Conservation (phyloP, 2,113 vertebrate genomes). For the Craseonycteris thonglongyai region DNA sequence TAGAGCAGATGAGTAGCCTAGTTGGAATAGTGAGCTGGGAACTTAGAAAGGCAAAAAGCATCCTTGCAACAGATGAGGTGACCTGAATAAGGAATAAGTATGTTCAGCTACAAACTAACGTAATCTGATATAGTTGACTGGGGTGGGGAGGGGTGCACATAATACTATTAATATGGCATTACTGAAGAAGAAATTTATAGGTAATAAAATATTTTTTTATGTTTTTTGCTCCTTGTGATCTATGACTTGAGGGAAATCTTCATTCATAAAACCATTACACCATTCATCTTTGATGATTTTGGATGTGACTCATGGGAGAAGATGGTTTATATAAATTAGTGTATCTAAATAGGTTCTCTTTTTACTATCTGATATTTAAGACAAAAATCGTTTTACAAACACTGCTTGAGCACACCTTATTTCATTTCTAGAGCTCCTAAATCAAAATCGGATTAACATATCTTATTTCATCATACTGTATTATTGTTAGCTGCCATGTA, state of each 20-base stretch:
- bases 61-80: neutral
- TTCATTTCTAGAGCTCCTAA: constrained; percentile 42
- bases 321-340: constrained; percentile 24
- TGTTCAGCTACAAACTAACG: neutral
- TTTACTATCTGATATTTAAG: neutral
- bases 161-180: neutral
- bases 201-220: constrained; percentile 13
- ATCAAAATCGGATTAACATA: constrained; percentile 18
- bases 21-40: neutral
- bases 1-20: neutral
- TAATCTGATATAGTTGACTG: neutral
- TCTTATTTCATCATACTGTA: neutral
- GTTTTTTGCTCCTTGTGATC: neutral
- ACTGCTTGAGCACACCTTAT: neutral
- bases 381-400: neutral
- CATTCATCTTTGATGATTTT: neutral
- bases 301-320: neutral
- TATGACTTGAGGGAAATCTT: constrained; percentile 28
- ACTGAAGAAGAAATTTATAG: neutral
- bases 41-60: neutral
- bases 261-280: constrained; percentile 10
- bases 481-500: constrained; percentile 26
- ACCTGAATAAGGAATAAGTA: neutral
- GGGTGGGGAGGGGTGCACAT: neutral
- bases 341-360: neutral